phyloP scores from a whole-genome alignment of 2,797 vertebrate species.

The Pelochelys cantorii region DNA sequence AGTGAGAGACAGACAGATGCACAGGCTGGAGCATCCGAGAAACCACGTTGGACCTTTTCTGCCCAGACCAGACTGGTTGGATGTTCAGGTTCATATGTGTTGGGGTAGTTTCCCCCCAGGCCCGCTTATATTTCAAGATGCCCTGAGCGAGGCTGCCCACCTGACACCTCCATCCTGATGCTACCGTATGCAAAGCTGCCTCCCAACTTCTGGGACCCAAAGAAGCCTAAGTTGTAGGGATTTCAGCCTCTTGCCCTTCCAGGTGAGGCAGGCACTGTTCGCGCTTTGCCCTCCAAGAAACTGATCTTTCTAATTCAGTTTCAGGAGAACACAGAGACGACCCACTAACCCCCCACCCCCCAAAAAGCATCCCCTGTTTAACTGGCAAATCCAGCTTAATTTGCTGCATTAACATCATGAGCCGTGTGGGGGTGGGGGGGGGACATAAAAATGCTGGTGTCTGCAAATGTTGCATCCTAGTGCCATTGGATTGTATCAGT shows the following conservation, averaged over 20 bases:
- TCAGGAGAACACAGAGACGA: background rate
- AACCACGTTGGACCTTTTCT: rapidly evolving
- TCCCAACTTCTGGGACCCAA: background rate
- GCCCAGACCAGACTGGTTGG: background rate
- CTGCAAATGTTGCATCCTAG: background rate
- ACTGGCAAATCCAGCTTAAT: background rate
- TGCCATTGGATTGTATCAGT: background rate
- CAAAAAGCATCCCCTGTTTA: background rate
- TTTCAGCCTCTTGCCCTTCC: background rate
- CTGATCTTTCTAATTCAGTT: background rate
- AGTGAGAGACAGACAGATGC: background rate
- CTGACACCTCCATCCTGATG: rapidly evolving
- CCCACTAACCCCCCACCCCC: rapidly evolving
- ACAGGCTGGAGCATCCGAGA: background rate
- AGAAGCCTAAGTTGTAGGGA: background rate
- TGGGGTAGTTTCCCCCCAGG: too few species aligned
- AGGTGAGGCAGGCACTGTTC: rapidly evolving
- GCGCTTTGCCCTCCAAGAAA: rapidly evolving
- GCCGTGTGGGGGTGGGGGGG: too few species aligned
- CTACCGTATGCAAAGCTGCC: background rate
- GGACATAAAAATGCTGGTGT: rapidly evolving
- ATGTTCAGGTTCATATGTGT: background rate
- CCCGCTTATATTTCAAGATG: background rate
- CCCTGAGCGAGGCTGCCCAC: background rate
- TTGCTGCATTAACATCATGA: rapidly evolving